Conservation (phyloP, 2,888 invertebrate species). For the Eupsilia transversa region DNA sequence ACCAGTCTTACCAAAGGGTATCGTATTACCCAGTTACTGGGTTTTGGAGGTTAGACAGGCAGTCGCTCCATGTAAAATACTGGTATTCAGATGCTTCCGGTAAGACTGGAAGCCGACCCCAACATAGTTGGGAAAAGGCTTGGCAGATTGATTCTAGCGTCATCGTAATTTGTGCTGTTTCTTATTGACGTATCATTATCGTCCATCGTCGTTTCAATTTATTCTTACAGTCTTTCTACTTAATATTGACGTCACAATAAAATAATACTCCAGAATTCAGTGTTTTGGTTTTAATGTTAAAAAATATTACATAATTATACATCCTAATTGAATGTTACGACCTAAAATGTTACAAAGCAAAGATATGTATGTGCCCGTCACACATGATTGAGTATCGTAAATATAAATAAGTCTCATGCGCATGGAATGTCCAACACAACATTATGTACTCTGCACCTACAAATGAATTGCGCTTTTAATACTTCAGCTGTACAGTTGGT, state of each 20-base stretch:
- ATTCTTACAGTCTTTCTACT: too few relatives aligned
- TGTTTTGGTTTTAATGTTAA: constrained; percentile 43
- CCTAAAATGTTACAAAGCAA: constrained; percentile 59
- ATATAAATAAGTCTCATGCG: constrained; percentile 51
- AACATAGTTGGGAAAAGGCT: too few relatives aligned
- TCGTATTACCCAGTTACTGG: too few relatives aligned
- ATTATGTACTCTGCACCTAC: constrained; percentile 23
- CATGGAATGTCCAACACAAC: constrained; percentile 63
- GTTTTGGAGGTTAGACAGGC: too few relatives aligned
- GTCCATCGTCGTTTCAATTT: background rate
- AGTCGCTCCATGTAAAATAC: too few relatives aligned
- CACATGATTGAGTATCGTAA: constrained; percentile 49
- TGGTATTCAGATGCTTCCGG: too few relatives aligned
- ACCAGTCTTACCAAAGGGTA: too few relatives aligned
- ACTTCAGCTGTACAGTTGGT: constrained; percentile 16
- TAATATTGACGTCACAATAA: background rate
- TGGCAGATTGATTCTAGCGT: too few relatives aligned
- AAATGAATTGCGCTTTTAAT: constrained; percentile 26
- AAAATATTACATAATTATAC: constrained; percentile 41
- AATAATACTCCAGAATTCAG: constrained; percentile 17
- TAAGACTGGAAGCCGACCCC: too few relatives aligned
- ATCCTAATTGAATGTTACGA: constrained; percentile 51
- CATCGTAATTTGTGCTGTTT: background rate
- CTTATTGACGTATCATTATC: background rate
- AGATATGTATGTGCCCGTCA: constrained; percentile 37